Evolutionary conservation across 1,140 invertebrate species (phyloP), one percentile per base, ranked within the genome.

Genomic region (Euura lappo): DNA sequence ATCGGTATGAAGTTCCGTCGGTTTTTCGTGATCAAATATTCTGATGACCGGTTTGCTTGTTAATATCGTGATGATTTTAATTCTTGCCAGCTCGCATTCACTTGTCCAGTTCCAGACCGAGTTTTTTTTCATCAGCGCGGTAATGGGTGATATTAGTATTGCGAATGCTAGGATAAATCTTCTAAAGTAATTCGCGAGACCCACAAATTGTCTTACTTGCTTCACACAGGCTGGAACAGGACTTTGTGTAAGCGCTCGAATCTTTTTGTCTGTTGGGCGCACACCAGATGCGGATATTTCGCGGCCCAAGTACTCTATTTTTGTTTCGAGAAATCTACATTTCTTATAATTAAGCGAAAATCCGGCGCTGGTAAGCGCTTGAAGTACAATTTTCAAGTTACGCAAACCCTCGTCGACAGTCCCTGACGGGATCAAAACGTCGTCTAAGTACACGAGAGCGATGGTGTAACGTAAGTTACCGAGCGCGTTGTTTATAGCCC

Each of bases 151-250:
- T 70, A 68, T 28, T 11, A 75, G 74, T 44, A 72, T 72, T 0
- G 81, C 65, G 69, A 79, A 85, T 6, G 77, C 68, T n/a, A 65
- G 46, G 43, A 85, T 77, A 64, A 79, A 85, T 43, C 75, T 67
- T 66, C 79, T 51, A 68, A 81, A 84, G 69, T 79, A 84, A 2
- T 75, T 74, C 2, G 72, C 47, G 2, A 86, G 67, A 4, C 82
- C 83, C 7, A 85, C 44, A 74, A 84, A 83, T 51, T 73, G 70
- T 71, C 77, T 72, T 5, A 85, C 67, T 51, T 82, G 46, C 10
- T 78, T 74, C 0, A 70, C 46, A 47, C 74, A 81, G 60, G 46
- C 75, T 1, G 82, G 79, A 44, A 45, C 66, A 2, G 82, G 79
- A 67, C 76, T 80, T 0, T 82, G 65, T 65, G 70, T 67, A 3